phyloP scores from a whole-genome alignment of 1,140 invertebrate species.

The Eupristina koningsbergeri region DNA sequence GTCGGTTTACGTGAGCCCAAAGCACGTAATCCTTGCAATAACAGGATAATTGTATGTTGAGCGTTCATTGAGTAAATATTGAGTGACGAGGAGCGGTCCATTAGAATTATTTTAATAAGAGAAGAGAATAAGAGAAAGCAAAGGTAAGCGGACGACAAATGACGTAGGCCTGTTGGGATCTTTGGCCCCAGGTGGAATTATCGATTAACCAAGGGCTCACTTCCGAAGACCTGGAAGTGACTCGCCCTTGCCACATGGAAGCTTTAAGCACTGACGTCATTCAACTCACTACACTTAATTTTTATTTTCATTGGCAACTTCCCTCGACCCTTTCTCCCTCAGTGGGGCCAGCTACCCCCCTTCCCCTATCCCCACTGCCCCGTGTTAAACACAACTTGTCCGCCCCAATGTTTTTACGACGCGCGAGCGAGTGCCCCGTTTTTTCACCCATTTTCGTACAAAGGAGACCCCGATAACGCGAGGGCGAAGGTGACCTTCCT shows the following conservation, averaged over 20 bases:
- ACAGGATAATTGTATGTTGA: no score
- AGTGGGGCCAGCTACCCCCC: no score
- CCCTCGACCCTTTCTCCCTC: no score
- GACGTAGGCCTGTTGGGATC: no score
- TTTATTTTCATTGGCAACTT: conserved; percentile 9
- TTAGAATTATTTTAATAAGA: not conserved
- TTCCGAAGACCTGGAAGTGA: not conserved
- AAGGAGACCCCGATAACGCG: no score
- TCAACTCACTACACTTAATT: not conserved
- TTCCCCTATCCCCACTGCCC: no score
- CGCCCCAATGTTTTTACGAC: not conserved
- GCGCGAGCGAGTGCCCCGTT: not conserved
- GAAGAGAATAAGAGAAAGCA: not conserved
- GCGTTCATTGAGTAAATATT: no score
- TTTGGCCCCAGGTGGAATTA: not conserved
- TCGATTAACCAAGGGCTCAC: not conserved
- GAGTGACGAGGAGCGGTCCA: no score
- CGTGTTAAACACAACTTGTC: no score
- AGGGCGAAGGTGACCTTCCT: not conserved
- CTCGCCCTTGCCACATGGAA: not conserved
- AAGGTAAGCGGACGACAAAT: not conserved
- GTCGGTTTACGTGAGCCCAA: no score
- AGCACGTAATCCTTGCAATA: no score
- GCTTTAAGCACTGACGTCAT: not conserved
- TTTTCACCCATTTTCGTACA: no score